These are phyloP conservation scores for Molothrus aeneus DNA, from an alignment of 2,797 vertebrate genomes.

Conservation along the genomic window DNA sequence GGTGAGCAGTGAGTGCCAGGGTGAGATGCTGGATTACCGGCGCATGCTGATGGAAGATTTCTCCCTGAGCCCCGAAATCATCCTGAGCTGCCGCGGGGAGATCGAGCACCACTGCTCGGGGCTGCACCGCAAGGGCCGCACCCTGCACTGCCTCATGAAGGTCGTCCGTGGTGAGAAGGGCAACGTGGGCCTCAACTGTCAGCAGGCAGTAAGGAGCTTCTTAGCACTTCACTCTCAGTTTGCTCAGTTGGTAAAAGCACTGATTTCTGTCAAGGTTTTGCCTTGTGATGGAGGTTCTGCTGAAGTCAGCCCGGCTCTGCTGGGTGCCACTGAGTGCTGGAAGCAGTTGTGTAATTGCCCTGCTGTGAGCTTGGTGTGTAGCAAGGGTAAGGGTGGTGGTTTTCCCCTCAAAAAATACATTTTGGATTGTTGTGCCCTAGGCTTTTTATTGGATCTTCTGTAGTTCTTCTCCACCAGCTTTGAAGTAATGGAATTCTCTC, in stretches of 20 bases:
- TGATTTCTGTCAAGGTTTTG: not conserved
- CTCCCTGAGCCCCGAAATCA: slow-evolving; percentile 95
- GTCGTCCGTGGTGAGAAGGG: slow-evolving; percentile 88
- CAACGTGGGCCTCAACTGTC: slow-evolving; percentile 85
- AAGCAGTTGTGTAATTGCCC: not conserved
- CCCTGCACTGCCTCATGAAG: slow-evolving; percentile 96
- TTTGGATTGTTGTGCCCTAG: not conserved
- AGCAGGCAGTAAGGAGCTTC: slow-evolving; percentile 86
- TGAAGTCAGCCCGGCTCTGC: not conserved
- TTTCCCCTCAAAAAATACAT: not conserved
- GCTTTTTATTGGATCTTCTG: not conserved
- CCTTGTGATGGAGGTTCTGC: rapidly evolving
- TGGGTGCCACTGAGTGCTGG: not conserved
- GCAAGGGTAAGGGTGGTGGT: not conserved
- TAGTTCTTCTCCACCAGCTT: not conserved
- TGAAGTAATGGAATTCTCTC: not conserved
- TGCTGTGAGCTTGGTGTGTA: not conserved
- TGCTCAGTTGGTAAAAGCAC: not conserved
- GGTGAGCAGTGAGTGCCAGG: slow-evolving; percentile 95
- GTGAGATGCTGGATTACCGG: slow-evolving; percentile 96
- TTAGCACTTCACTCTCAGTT: not conserved
- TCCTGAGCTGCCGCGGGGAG: slow-evolving; percentile 93
- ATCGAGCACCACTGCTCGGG: slow-evolving; percentile 95
- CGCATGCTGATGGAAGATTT: slow-evolving; percentile 99
- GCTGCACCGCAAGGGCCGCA: slow-evolving; percentile 93